Evolutionary conservation across 2,797 vertebrate species (phyloP).

Genomic region (Galago senegalensis): DNA sequence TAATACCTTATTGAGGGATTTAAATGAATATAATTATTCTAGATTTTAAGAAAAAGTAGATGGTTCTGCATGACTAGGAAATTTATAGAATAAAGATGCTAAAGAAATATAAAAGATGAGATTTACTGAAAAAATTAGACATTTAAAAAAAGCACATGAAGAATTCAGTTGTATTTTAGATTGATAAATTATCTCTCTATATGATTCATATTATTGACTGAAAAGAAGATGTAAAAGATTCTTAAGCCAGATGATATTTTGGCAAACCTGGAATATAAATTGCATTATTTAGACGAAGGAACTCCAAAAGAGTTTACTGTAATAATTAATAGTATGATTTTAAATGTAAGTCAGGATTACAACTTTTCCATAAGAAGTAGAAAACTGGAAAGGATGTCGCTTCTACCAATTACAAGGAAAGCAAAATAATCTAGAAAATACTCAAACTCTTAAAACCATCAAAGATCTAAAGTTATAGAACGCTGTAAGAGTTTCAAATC

Average conservation of each 20-base stretch:
- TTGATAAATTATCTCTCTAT: background rate
- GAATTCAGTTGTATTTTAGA: background rate
- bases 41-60: background rate
- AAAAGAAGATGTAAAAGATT: background rate
- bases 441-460: background rate
- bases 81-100: background rate
- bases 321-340: background rate
- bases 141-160: background rate
- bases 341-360: background rate
- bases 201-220: background rate
- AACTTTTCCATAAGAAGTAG: background rate
- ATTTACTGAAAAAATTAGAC: background rate
- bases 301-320: background rate
- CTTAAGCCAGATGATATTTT: background rate
- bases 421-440: background rate
- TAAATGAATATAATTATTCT: slow-evolving; percentile 51
- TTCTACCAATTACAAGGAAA: background rate
- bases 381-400: background rate
- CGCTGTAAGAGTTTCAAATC: background rate
- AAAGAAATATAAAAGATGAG: background rate
- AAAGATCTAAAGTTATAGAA: background rate
- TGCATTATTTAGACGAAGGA: background rate
- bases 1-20: background rate
- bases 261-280: background rate
- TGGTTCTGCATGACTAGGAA: background rate